These are phyloP conservation scores for Patella ulyssiponensis DNA, from an alignment of 2,888 invertebrate genomes.

Conservation along the genomic window DNA sequence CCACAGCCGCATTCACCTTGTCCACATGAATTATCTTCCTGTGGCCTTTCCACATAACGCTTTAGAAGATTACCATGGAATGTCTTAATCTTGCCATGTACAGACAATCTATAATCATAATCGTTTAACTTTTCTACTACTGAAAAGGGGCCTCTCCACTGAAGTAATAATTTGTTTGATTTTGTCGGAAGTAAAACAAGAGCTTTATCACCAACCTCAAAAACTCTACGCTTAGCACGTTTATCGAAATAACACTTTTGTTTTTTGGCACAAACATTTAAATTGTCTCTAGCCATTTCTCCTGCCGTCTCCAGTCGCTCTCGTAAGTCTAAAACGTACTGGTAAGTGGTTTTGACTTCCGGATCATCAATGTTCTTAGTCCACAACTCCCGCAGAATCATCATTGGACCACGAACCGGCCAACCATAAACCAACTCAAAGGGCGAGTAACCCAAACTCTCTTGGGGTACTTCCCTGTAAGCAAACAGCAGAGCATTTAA, in stretches of 20 bases:
- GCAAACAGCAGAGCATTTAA: slow-evolving; percentile 30
- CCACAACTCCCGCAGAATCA: slow-evolving; percentile 24
- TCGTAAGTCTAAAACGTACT: slow-evolving; percentile 27
- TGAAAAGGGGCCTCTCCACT: slow-evolving; percentile 38
- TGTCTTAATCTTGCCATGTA: neutral
- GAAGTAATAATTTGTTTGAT: slow-evolving; percentile 43
- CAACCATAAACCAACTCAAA: slow-evolving; percentile 33
- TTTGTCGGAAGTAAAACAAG: slow-evolving; percentile 43
- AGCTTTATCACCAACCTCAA: slow-evolving; percentile 37
- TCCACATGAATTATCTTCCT: neutral
- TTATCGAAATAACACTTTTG: slow-evolving; percentile 36
- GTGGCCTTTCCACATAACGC: neutral
- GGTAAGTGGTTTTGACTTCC: slow-evolving; percentile 19
- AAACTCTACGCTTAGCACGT: slow-evolving; percentile 26
- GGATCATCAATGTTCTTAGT: slow-evolving; percentile 14
- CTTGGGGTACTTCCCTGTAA: slow-evolving; percentile 33
- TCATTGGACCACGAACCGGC: slow-evolving; percentile 31
- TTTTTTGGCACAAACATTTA: slow-evolving; percentile 21
- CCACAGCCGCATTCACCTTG: too few relatives aligned
- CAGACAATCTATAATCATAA: slow-evolving; percentile 29
- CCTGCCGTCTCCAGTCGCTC: slow-evolving; percentile 36
- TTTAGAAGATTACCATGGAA: neutral
- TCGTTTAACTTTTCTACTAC: slow-evolving; percentile 25
- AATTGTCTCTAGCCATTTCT: slow-evolving; percentile 32
- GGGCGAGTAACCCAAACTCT: slow-evolving; percentile 24